Base-by-base conservation (phyloP, 2,888 invertebrate genomes). In the Heliconius ethilla region DNA sequence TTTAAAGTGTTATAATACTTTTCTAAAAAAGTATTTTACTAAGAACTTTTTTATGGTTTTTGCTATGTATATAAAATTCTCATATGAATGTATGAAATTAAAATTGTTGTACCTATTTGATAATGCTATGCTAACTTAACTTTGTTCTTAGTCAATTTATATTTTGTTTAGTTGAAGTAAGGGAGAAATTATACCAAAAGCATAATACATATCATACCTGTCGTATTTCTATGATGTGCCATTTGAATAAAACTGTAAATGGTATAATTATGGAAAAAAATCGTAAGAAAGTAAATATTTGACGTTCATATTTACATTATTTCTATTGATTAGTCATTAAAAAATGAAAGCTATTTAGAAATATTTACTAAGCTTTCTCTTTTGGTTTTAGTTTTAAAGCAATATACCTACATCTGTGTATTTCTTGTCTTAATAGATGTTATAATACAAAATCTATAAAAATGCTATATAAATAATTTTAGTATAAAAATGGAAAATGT, bases 251-350 rank as follows among this genome's bases (percentile, higher is more conserved):
- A 67, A 40, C 13, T 67, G 6, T 13, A 15, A 67, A 25, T 13
- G 40, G 13, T 69, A 67, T 37, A 37, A n/a, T 11, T 27, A 45
- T 45, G 40, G 25, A 66, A 15, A 45, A 69, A 69, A 69, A 45
- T 15, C 18, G 3, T 6, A 45, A n/a, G 69, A 69, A 69, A 25
- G 25, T 69, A 25, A 69, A 69, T 69, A 69, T 69, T 67, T 67
- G 37, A n/a, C n/a, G 13, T 37, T 51, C 22, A 69, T 69, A 69
- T 55, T 70, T 70, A 70, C 55, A 55, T 70, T 55, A 55, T 70
- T 70, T 22, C 70, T 70, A 70, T 70, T 70, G 70, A 70, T 74
- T 40, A 74, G 45, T 74, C 62, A 74, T 74, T 40, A 74, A 63
- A 63, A 74, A 63, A 63, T 63, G 74, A 74, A 74, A 74, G 74